phyloP scores from a whole-genome alignment of 2,113 vertebrate genomes.

The Calcarius ornatus region DNA sequence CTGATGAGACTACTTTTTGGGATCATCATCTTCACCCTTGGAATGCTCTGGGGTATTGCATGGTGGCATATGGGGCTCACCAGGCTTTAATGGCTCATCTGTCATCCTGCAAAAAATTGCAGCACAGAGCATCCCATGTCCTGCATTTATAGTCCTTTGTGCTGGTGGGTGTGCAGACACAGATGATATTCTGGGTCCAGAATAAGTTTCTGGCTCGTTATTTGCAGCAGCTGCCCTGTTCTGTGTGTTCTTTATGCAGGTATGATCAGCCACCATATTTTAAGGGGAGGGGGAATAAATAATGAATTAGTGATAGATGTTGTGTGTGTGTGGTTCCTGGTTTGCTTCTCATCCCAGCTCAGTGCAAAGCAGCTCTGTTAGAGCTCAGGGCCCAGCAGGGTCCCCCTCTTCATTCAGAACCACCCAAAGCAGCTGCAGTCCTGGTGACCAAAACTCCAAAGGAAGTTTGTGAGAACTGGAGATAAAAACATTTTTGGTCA shows the following conservation, averaged over 20 bases:
- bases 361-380: not conserved
- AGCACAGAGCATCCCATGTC: fast-evolving
- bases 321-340: fast-evolving
- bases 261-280: not conserved
- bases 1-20: not conserved
- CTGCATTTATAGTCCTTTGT: not conserved
- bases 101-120: not conserved
- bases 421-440: not conserved
- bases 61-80: fast-evolving
- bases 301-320: not conserved
- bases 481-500: constrained; percentile 24
- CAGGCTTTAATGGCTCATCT: not conserved
- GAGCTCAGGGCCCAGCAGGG: not conserved
- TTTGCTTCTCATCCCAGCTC: not conserved
- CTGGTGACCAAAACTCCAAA: not conserved
- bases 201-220: not conserved
- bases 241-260: fast-evolving
- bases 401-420: not conserved
- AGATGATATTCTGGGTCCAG: not conserved
- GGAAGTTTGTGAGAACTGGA: constrained; percentile 7
- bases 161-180: not conserved
- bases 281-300: too few relatives aligned
- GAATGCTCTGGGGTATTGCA: not conserved
- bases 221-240: not conserved
- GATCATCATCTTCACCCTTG: not conserved